Base-by-base conservation (phyloP, 1,140 invertebrate species). In the Scaptodrosophila lebanonensis region DNA sequence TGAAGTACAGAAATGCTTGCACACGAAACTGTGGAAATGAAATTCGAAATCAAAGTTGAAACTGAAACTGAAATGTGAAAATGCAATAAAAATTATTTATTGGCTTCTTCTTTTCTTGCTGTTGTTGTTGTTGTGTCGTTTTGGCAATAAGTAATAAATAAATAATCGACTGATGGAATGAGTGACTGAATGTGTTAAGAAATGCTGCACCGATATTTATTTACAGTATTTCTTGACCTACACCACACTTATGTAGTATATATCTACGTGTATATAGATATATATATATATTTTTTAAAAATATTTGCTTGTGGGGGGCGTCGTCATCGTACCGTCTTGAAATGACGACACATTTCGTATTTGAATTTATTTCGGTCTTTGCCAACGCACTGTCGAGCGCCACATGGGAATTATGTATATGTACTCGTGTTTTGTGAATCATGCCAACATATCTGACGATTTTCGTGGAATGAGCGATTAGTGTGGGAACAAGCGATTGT, bases 171-270 rank as follows among this genome's bases (percentile, higher is more conserved):
- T n/a, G n/a, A n/a, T n/a, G n/a, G n/a, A n/a, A n/a, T n/a, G 8
- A 25, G 8, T 25, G 22, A 25, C 8, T 25, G 8, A 25, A 8
- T 25, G 22, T 25, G 3, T 25, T 8, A 8, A 25, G 22, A 3
- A 25, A 25, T 25, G 22, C 8, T 25, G 3, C 3, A 3, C 22
- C 22, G n/a, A n/a, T n/a, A n/a, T n/a, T n/a, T n/a, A n/a, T n/a
- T n/a, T n/a, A n/a, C n/a, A 25, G 8, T 4, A 38, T 58, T 62
- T 60, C 66, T 59, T 76, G 71, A 76, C 71, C 71, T 76, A 76
- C 72, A 66, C 62, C 72, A 75, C 51, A 50, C 43, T 63, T 59
- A 48, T 25, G 59, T n/a, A 35, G 2, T 35, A 62, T 20, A 59
- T 53, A 29, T 20, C 30, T 40, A 38, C 11, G 5, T 35, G 8